Conservation (phyloP, 2,797 vertebrate genomes). For the Peromyscus eremicus region DNA sequence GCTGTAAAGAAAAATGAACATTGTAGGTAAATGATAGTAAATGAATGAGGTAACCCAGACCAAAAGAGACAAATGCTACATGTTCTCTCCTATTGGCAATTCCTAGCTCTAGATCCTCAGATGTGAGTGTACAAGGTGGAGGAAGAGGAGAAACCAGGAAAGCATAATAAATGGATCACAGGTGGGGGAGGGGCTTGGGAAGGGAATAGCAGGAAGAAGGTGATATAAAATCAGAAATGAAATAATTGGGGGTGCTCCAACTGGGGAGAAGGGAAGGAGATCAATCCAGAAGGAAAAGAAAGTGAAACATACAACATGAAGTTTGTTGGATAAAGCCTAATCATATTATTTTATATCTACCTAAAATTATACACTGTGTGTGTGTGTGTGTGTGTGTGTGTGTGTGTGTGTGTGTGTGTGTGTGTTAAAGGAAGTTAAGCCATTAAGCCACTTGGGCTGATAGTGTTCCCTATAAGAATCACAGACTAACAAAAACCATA, state of each 20-base stretch:
- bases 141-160: not conserved
- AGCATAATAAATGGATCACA: not conserved
- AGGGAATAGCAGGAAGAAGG: not conserved
- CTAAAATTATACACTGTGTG: not conserved
- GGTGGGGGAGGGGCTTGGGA: too few species aligned
- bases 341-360: not conserved
- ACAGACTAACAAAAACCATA: not conserved
- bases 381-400: not conserved
- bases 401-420: not conserved
- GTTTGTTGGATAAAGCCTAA: not conserved
- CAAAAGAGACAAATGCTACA: not conserved
- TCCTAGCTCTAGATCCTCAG: not conserved
- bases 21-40: not conserved
- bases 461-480: not conserved
- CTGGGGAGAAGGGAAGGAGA: not conserved
- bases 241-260: not conserved
- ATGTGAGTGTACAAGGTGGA: not conserved
- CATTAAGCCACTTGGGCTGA: not conserved
- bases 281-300: not conserved
- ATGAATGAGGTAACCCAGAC: not conserved
- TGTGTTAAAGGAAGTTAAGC: not conserved
- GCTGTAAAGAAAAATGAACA: not conserved
- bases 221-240: not conserved
- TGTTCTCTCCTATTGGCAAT: not conserved
- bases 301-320: not conserved